phyloP scores from a whole-genome alignment of 2,888 invertebrate species.

The Mechanitis mazaeus region DNA sequence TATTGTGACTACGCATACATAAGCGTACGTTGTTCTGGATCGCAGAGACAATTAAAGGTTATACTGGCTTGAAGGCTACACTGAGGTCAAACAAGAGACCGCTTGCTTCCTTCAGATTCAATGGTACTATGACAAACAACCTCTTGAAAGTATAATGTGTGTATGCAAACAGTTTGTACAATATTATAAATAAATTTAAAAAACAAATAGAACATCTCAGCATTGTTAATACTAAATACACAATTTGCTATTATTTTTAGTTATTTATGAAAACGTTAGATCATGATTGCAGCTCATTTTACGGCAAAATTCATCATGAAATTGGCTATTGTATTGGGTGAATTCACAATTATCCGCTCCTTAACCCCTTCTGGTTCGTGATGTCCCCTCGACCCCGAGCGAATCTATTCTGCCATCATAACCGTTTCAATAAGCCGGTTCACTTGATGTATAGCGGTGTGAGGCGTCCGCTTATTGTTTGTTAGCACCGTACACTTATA shows the following conservation, averaged over 20 bases:
- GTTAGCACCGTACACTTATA: conserved; percentile 21
- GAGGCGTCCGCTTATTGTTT: conserved; percentile 41
- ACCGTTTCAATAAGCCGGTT: conserved; percentile 72
- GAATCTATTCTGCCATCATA: conserved; percentile 72
- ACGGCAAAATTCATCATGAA: conserved; percentile 45
- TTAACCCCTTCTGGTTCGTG: conserved; percentile 67
- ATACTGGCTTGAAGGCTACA: conserved; percentile 19
- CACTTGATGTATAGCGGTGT: conserved; percentile 49
- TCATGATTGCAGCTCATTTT: conserved; percentile 22
- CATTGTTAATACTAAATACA: background rate
- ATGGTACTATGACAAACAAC: background rate
- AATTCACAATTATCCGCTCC: conserved; percentile 68
- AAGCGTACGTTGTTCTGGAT: conserved; percentile 30
- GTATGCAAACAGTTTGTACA: background rate
- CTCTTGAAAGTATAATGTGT: background rate
- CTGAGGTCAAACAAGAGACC: conserved; percentile 18
- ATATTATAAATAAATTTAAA: background rate
- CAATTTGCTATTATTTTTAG: conserved; percentile 11
- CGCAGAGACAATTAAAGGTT: conserved; percentile 29
- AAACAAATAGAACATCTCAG: background rate
- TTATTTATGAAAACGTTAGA: conserved; percentile 14
- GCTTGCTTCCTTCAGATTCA: conserved; percentile 9
- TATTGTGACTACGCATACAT: conserved; percentile 28
- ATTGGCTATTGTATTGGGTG: conserved; percentile 70
- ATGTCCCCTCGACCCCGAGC: conserved; percentile 67